Base-by-base conservation (phyloP, 2,888 invertebrate species). In the Athalia cordata region DNA sequence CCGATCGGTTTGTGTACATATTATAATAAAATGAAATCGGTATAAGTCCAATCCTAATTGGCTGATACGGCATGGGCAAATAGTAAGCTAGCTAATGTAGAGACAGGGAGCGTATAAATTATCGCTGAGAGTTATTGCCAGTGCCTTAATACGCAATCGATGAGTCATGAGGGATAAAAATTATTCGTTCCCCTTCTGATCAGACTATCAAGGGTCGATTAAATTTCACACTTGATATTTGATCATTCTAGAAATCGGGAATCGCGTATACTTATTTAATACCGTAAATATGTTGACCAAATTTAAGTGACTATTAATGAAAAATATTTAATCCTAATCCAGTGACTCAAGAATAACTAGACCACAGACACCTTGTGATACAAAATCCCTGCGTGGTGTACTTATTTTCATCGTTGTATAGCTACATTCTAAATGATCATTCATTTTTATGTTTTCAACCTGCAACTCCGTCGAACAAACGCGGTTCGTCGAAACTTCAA, bases 121-220 rank as follows among this genome's bases (percentile, higher is more conserved):
- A 72, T 72, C n/a, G 13, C n/a, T 45, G 59, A 72, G 13, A 59
- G 47, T 72, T 45, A 45, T 72, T 72, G 72, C 57, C 59, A 72
- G 72, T 72, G 72, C 72, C 72, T 72, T 72, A 72, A 72, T 15
- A 59, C 11, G 59, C 72, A 59, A 47, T 47, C 13, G 59, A 72
- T 9, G 11, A 45, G 45, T 50, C 43, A n/a, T 59, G 47, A 47
- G 59, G 11, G 47, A 68, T 72, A 59, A 72, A 72, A 59, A 59
- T 59, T 5, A 13, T 59, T 7, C 13, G 13, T 59, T 45, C 13
- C 15, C 0, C 8, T 59, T 59, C 45, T n/a, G 43, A 1, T 68
- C n/a, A 70, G 55, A 57, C 29, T 29, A 29, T 29, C 29, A 29
- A 43, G n/a, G 29, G 45, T 43, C 70, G n/a, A 9, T 55, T 55